Conservation (phyloP, 2,888 invertebrate genomes). For the Phyllotreta cruciferae region DNA sequence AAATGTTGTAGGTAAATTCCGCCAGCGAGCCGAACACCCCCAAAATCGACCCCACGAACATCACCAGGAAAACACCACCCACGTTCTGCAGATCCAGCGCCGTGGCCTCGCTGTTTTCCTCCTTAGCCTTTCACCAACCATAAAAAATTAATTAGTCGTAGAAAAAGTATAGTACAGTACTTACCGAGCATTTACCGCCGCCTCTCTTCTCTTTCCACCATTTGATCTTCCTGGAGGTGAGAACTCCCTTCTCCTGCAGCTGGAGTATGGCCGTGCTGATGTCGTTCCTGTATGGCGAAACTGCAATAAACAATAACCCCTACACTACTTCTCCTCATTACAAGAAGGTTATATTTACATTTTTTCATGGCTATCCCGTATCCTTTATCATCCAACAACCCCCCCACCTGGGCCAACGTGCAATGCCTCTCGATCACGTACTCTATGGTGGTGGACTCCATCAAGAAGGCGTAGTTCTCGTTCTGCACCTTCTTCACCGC, state of each 20-base stretch:
- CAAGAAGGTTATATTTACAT: constrained; percentile 61
- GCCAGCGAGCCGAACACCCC: constrained; percentile 72
- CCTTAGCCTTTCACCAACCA: constrained; percentile 47
- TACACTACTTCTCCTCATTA: background rate
- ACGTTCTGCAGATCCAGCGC: constrained; percentile 80
- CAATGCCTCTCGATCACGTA: constrained; percentile 82
- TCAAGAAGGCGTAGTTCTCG: constrained; percentile 79
- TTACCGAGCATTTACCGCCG: constrained; percentile 75
- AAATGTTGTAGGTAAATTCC: constrained; percentile 69
- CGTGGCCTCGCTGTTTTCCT: constrained; percentile 63
- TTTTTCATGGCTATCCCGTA: constrained; percentile 88
- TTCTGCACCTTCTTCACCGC: constrained; percentile 66
- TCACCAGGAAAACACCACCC: constrained; percentile 83
- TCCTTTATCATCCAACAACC: constrained; percentile 80
- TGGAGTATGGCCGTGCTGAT: constrained; percentile 83
- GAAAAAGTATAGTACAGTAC: constrained; percentile 37
- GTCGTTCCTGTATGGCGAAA: constrained; percentile 75
- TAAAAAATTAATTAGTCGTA: background rate
- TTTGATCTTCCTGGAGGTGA: constrained; percentile 79
- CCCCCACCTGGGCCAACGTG: constrained; percentile 76
- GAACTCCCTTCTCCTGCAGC: constrained; percentile 82
- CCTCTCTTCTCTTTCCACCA: constrained; percentile 92
- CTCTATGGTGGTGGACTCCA: constrained; percentile 91
- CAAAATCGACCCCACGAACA: constrained; percentile 71
- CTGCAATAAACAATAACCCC: constrained; percentile 56